Evolutionary conservation across 2,113 vertebrate species (phyloP).

Genomic region (Callipepla squamata): DNA sequence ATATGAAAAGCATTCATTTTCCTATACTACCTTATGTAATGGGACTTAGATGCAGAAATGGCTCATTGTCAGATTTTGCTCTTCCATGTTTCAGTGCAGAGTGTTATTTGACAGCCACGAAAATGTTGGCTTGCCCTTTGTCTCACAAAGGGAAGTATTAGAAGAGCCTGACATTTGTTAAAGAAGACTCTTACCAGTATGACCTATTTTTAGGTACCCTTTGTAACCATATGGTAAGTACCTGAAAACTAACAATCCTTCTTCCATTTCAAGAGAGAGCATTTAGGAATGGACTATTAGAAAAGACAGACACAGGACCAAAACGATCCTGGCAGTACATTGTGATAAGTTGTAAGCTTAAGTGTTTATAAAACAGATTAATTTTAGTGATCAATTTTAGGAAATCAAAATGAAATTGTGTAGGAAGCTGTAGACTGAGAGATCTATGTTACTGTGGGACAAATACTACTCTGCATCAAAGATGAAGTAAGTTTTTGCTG

Average conservation of each 20-base stretch:
- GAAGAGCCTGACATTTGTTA: conserved; percentile 48
- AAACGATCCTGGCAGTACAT: not conserved
- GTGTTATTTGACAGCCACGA: conserved; percentile 49
- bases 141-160: conserved; percentile 34
- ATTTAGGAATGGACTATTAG: conserved; percentile 14
- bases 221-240: conserved; percentile 31
- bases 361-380: not conserved
- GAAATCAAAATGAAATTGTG: not conserved
- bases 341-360: not conserved
- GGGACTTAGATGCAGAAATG: not conserved
- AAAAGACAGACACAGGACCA: not conserved
- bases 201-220: conserved; percentile 62
- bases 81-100: conserved; percentile 2
- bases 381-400: not conserved
- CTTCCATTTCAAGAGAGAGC: conserved; percentile 13
- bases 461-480: not conserved
- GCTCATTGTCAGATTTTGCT: conserved; percentile 48
- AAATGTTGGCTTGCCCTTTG: conserved; percentile 59
- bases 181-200: conserved; percentile 20
- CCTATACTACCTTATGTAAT: conserved; percentile 43
- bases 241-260: not conserved
- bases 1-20: conserved; percentile 58
- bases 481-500: not conserved
- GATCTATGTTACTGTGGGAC: not conserved
- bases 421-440: not conserved